These are phyloP conservation scores for Scomber scombrus DNA, from an alignment of 2,113 vertebrate genomes.

Conservation along the genomic window DNA sequence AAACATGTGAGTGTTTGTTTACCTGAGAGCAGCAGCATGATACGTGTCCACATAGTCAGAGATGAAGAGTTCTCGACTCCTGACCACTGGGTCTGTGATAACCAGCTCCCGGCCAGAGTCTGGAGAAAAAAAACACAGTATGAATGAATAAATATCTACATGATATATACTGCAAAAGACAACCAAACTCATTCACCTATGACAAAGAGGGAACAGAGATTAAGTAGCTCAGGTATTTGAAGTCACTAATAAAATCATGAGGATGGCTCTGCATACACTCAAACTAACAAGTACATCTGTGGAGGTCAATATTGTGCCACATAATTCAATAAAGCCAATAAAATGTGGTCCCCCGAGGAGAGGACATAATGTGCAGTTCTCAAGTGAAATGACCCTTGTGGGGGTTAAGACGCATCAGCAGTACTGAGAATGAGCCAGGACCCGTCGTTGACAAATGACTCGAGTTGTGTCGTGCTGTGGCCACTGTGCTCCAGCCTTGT, in stretches of 20 bases:
- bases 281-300: conserved; percentile 42
- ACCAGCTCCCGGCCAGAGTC: conserved; percentile 98
- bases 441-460: conserved; percentile 67
- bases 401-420: conserved; percentile 53
- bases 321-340: conserved; percentile 67
- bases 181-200: not conserved
- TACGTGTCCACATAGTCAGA: conserved; percentile 99
- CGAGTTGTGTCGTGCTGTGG: conserved; percentile 39
- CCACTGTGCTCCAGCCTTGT: conserved; percentile 46
- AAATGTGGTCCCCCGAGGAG: conserved; percentile 42
- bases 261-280: not conserved
- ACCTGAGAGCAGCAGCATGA: conserved; percentile 98
- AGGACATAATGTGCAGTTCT: conserved; percentile 60
- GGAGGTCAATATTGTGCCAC: conserved; percentile 51
- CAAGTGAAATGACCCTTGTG: conserved; percentile 55
- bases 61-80: conserved; percentile 99
- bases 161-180: not conserved
- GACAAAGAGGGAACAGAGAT: conserved; percentile 32
- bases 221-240: conserved; percentile 5
- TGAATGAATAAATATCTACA: conserved; percentile 1
- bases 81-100: conserved; percentile 97
- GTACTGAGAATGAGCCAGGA: conserved; percentile 27
- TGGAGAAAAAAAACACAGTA: conserved; percentile 68
- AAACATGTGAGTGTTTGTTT: conserved; percentile 23
- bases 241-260: conserved; percentile 42